Percentiles rank a stretch among this genome's conserved stretches.
Conservation (phyloP, 2,888 invertebrate genomes). For the Drosophila mercatorum region DNA sequence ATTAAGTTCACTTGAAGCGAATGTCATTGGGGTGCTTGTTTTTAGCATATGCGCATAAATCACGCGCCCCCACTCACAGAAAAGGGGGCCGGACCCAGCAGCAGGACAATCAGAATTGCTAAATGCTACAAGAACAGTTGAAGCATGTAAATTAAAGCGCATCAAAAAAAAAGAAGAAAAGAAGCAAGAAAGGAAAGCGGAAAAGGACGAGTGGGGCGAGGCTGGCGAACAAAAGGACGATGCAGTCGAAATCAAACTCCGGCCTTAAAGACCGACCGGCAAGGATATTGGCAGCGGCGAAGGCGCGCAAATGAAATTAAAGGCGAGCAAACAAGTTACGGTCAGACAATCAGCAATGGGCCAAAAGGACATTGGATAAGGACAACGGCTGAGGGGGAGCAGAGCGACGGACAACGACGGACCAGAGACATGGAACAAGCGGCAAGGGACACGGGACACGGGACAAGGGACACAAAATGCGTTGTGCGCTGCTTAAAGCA, state of each 20-base stretch:
- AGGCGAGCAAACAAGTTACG: conserved; percentile 82
- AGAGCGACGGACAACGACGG: conserved; percentile 11
- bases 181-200: background rate
- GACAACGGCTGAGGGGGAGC: conserved; percentile 51
- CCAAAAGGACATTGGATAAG: conserved; percentile 73
- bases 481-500: conserved; percentile 71
- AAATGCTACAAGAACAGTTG: conserved; percentile 80
- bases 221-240: conserved; percentile 42
- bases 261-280: conserved; percentile 57
- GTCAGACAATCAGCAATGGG: conserved; percentile 76
- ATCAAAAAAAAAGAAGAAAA: conserved; percentile 18
- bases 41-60: conserved; percentile 81
- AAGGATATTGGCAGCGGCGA: conserved; percentile 46
- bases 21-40: conserved; percentile 40
- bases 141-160: conserved; percentile 80
- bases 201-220: conserved; percentile 14
- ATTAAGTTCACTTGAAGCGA: conserved; percentile 30
- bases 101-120: conserved; percentile 78
- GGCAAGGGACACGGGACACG: conserved; percentile 32
- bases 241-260: conserved; percentile 41
- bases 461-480: conserved; percentile 61
- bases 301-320: conserved; percentile 81
- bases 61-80: conserved; percentile 43
- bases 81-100: conserved; percentile 37
- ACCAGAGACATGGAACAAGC: conserved; percentile 42